Evolutionary conservation across 2,888 invertebrate species (phyloP).

Genomic region (Frankliniella intonsa): DNA sequence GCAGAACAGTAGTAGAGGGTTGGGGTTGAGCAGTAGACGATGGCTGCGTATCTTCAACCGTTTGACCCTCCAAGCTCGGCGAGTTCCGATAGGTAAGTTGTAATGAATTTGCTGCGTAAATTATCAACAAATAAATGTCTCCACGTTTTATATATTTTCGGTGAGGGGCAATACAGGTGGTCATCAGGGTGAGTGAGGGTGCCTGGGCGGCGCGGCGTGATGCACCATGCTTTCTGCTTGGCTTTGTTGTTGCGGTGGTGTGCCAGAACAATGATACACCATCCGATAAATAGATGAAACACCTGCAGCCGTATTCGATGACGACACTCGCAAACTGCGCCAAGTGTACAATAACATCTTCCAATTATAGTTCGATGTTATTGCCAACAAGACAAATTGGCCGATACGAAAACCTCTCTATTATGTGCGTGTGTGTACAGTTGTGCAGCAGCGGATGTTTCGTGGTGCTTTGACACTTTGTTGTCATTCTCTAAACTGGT

Average conservation of each 20-base stretch:
- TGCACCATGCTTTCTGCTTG: conserved; percentile 14
- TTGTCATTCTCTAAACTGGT: neutral
- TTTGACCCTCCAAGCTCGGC: conserved; percentile 85
- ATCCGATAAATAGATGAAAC: neutral
- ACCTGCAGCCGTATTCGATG: neutral
- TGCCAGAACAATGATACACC: neutral
- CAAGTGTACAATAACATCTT: neutral
- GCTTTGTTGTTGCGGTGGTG: neutral
- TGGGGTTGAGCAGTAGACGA: conserved; percentile 28
- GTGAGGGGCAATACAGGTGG: neutral
- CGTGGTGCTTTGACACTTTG: neutral
- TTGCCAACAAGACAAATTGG: neutral
- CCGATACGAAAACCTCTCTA: neutral
- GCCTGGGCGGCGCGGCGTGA: neutral
- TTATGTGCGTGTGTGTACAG: neutral
- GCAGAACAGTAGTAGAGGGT: too few relatives aligned
- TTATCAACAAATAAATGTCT: neutral
- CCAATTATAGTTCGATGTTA: neutral
- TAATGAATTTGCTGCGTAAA: neutral
- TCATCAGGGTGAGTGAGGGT: neutral
- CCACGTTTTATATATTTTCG: neutral
- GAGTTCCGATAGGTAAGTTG: conserved; percentile 80
- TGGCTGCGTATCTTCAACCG: conserved; percentile 40
- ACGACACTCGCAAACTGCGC: neutral
- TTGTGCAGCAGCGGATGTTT: too few relatives aligned